Evolutionary conservation across 2,113 vertebrate genomes (phyloP).

Genomic region (Platanista minor): DNA sequence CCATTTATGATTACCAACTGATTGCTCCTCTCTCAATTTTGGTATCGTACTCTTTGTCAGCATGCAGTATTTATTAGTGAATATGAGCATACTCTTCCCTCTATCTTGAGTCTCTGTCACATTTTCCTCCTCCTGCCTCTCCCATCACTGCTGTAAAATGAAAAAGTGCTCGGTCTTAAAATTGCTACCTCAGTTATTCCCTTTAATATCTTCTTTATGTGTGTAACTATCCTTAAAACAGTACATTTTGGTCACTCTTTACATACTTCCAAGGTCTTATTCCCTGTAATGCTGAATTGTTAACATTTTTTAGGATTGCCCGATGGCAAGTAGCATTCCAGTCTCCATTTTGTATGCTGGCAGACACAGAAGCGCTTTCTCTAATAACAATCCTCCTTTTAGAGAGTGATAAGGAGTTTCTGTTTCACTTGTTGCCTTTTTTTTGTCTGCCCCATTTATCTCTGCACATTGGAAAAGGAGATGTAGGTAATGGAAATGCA

Average conservation of each 20-base stretch:
- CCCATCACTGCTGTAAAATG: background rate
- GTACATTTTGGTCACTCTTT: background rate
- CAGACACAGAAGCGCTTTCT: background rate
- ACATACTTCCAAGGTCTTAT: background rate
- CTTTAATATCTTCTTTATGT: background rate
- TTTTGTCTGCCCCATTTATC: background rate
- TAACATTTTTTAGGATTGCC: conserved; percentile 17
- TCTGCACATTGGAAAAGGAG: background rate
- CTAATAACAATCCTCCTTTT: background rate
- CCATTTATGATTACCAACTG: background rate
- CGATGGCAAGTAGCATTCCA: conserved; percentile 3
- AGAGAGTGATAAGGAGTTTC: background rate
- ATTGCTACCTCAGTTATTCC: background rate
- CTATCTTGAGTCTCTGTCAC: background rate
- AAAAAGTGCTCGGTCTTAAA: background rate
- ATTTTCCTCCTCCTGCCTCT: background rate
- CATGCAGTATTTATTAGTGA: conserved; percentile 11
- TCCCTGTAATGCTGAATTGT: conserved; percentile 13
- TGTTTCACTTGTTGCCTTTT: background rate
- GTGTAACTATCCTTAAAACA: background rate
- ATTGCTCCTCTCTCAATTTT: background rate
- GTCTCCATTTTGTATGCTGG: conserved; percentile 37
- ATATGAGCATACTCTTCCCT: background rate
- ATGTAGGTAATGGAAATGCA: background rate
- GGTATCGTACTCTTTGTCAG: background rate